Evolutionary conservation across 2,113 vertebrate genomes (phyloP).

Genomic region (Serranochromis macrocephalus): DNA sequence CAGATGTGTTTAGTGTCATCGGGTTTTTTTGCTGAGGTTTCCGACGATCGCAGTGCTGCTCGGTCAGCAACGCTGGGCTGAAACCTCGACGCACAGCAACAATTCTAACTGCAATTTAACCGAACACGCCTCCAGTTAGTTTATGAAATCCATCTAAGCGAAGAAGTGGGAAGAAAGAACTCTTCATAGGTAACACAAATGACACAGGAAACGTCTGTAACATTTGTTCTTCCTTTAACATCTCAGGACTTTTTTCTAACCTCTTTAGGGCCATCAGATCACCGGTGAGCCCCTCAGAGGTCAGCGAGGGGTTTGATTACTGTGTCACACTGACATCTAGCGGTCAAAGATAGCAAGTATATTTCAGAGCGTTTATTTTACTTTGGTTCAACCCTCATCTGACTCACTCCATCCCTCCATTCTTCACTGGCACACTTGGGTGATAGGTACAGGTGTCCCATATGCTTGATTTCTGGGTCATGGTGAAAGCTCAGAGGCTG

Average conservation of each 20-base stretch:
- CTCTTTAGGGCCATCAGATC: neutral
- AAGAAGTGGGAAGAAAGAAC: neutral
- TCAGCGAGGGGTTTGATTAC: neutral
- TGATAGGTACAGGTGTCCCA: neutral
- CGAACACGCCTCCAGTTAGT: too few species aligned
- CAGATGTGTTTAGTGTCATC: neutral
- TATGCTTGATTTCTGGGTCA: neutral
- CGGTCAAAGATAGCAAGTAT: neutral
- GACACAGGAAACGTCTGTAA: neutral
- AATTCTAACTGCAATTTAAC: too few species aligned
- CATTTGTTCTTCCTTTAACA: neutral
- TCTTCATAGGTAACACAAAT: neutral
- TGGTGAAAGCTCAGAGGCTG: neutral
- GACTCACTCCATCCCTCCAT: neutral
- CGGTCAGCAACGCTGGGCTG: neutral
- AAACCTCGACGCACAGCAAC: too few species aligned
- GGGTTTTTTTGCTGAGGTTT: neutral
- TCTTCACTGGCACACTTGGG: neutral
- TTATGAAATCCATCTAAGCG: too few species aligned
- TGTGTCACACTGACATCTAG: neutral
- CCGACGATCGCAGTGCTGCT: neutral
- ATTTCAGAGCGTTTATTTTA: neutral
- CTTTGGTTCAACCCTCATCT: neutral
- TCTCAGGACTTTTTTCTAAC: neutral
- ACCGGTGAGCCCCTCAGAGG: neutral